phyloP scores from a whole-genome alignment of 92 coral and sea anemone species.

The Nematostella vectensis region DNA sequence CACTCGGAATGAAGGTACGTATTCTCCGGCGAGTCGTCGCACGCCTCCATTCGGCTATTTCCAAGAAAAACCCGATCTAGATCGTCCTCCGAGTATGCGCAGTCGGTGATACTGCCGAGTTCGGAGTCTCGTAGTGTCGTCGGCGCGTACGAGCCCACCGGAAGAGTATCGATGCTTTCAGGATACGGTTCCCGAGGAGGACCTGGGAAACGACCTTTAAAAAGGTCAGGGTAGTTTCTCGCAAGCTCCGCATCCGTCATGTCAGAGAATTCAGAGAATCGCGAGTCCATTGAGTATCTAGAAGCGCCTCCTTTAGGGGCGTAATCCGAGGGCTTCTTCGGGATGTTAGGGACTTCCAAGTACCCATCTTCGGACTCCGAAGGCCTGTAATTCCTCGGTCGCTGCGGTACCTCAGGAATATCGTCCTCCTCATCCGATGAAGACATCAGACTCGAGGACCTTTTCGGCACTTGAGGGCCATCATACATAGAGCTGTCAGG shows the following conservation, averaged over 20 bases:
- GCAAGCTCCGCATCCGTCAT: slow-evolving; percentile 60
- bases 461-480: slow-evolving; percentile 54
- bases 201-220: slow-evolving; percentile 68
- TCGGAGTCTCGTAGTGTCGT: slow-evolving; percentile 70
- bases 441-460: slow-evolving; percentile 60
- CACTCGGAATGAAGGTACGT: slow-evolving; percentile 76
- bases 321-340: slow-evolving; percentile 70
- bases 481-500: slow-evolving; percentile 45
- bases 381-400: slow-evolving; percentile 65
- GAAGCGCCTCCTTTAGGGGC: slow-evolving; percentile 55
- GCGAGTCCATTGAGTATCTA: slow-evolving; percentile 74
- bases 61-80: slow-evolving; percentile 78
- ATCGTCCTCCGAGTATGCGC: slow-evolving; percentile 70
- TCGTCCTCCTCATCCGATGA: slow-evolving; percentile 60
- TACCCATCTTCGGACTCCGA: slow-evolving; percentile 79
- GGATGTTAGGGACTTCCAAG: slow-evolving; percentile 50
- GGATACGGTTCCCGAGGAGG: slow-evolving; percentile 88
- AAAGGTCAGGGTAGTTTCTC: slow-evolving; percentile 47
- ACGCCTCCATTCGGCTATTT: slow-evolving; percentile 70
- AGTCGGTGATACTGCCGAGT: slow-evolving; percentile 74
- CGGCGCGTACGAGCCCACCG: slow-evolving; percentile 72
- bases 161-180: slow-evolving; percentile 65
- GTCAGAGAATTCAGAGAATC: slow-evolving; percentile 65
- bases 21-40: slow-evolving; percentile 87
- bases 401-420: slow-evolving; percentile 69